Evolutionary conservation across 1,140 invertebrate genomes (phyloP).

Genomic region (Rhagoletis pomonella): DNA sequence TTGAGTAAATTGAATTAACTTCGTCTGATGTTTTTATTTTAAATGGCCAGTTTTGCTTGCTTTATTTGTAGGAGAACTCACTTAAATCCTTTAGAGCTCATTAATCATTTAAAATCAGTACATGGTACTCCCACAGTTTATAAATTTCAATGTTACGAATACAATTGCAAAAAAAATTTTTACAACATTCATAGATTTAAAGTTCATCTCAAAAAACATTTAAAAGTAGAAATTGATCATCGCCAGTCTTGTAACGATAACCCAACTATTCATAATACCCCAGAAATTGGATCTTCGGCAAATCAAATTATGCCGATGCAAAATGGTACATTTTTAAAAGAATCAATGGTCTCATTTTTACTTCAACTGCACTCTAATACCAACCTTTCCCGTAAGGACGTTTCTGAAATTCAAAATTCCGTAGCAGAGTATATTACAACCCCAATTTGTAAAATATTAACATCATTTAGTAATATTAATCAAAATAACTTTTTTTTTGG

Average conservation of each 20-base stretch:
- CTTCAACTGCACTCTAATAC: no score
- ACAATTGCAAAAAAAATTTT: no score
- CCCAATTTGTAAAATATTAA: background rate
- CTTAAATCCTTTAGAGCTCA: background rate
- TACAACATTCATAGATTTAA: background rate
- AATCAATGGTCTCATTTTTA: no score
- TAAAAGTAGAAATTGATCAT: no score
- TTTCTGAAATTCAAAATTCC: background rate
- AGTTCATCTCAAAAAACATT: background rate
- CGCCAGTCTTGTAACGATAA: background rate
- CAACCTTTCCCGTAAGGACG: no score
- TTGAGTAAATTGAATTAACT: slow-evolving; percentile 59
- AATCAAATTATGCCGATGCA: background rate
- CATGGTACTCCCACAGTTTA: no score
- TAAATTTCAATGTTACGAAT: no score
- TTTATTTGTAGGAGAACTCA: slow-evolving; percentile 59
- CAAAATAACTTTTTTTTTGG: background rate
- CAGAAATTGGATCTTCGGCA: no score
- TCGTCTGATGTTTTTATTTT: slow-evolving; percentile 60
- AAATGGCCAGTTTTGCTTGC: background rate
- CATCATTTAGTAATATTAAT: background rate
- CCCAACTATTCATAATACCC: no score
- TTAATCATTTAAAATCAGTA: no score
- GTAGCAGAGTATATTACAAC: background rate
- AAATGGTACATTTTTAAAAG: no score